phyloP scores from a whole-genome alignment of 2,113 vertebrate genomes.

The Polyodon spathula region DNA sequence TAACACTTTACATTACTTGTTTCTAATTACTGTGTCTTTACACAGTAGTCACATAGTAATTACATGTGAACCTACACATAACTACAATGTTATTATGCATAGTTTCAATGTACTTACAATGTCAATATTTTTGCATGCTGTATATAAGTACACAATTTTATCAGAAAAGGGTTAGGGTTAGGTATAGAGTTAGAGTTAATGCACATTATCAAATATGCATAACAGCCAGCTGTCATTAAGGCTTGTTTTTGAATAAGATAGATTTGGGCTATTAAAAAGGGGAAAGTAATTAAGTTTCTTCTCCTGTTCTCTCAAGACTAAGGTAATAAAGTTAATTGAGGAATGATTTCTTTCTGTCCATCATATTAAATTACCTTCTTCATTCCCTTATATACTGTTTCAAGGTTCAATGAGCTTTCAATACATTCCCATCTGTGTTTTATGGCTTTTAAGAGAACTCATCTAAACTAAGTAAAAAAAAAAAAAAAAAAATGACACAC shows the following conservation, averaged over 20 bases:
- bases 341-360: slow-evolving; percentile 69
- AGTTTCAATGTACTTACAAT: too few relatives aligned
- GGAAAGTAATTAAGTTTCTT: slow-evolving; percentile 65
- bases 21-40: too few relatives aligned
- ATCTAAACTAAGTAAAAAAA: too few relatives aligned
- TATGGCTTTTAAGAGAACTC: slow-evolving; percentile 24
- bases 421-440: slow-evolving; percentile 29
- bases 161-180: too few relatives aligned
- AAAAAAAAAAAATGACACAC: too few relatives aligned
- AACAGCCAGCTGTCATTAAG: slow-evolving; percentile 54
- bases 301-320: slow-evolving; percentile 52
- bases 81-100: too few relatives aligned
- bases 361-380: slow-evolving; percentile 73
- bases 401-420: slow-evolving; percentile 60
- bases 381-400: slow-evolving; percentile 46
- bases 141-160: too few relatives aligned
- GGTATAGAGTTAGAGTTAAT: too few relatives aligned
- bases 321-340: slow-evolving; percentile 73
- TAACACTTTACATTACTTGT: too few relatives aligned
- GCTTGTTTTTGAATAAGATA: slow-evolving; percentile 67
- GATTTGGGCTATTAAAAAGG: slow-evolving; percentile 59
- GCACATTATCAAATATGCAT: slow-evolving; percentile 50
- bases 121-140: too few relatives aligned
- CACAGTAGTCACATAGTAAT: too few relatives aligned
- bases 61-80: too few relatives aligned